Base-by-base conservation (phyloP, 2,797 vertebrate genomes). In the Rallus crepitans region DNA sequence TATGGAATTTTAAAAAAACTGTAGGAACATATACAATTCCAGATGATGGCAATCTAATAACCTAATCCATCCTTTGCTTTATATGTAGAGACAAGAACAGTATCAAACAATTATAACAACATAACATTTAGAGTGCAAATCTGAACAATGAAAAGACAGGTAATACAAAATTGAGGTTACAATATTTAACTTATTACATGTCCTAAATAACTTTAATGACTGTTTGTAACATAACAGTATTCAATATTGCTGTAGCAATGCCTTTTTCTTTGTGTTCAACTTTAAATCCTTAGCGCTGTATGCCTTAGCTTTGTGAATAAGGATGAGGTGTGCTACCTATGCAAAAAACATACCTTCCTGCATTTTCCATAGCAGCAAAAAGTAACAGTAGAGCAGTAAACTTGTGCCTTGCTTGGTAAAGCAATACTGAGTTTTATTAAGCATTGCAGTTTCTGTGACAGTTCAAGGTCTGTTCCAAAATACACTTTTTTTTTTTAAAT, bases 31-130 rank as follows among this genome's bases (percentile, higher is more conserved):
- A 50, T 11, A 65, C 45, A 87, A 17, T 24, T 93, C 45, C 85
- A 76, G 65, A 42, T 72, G 57, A 90, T 87, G 72, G 59, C 73
- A 96, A 89, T 84, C 50, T 93, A 86, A 72, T 84, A 96, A 89
- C 78, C 50, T 93, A 86, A 76, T 84, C 66, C 50, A 87, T 89
- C 45, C 23, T 30, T 79, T 91, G 76, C 72, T 90, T 4, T 63
- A 12, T 82, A 35, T 33, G 6, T 87, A 69, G 39, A 89, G 76
- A 55, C 40, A 85, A 81, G 40, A 82, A 82, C 25, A 90, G 35
- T 33, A 84, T 60, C 45, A 90, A 95, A 73, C 12, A 47, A 37
- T 48, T 84, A 61, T 11, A 39, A 18, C 28, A 39, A 18, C 28
- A 27, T n/a, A 90, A 79, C 33, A 64, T 63, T 90, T 65, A 72